Evolutionary conservation across 2,113 vertebrate species (phyloP), one percentile per base, ranked within the genome.

Genomic region (Scomber japonicus): DNA sequence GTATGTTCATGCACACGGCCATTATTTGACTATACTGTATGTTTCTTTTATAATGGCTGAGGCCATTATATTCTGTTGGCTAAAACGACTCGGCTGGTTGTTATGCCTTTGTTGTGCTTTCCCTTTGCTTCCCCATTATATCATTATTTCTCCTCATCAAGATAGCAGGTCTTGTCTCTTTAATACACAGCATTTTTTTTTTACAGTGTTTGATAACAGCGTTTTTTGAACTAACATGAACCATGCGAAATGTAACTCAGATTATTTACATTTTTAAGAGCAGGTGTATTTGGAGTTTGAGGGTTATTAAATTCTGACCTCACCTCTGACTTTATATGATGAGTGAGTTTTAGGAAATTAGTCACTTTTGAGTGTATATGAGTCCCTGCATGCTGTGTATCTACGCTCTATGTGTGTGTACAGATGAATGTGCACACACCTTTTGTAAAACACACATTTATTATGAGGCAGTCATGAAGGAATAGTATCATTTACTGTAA

Each of bases 31-130:
- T 75, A 76, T 54, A 35, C 35, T 35, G 35, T 90, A 82, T 63
- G 66, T 91, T 80, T 65, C 75, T 70, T 51, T 85, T 82, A 79
- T 93, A 91, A 91, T 91, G 86, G 82, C 76, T 9, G 19, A 67
- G 75, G 83, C 85, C 88, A 90, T 91, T 94, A 91, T 88, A 89
- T 77, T 55, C 64, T 81, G 69, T 45, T 30, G 75, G 61, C 84
- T 75, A 50, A 82, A 83, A 87, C 62, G 48, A 65, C 75, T 62
- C 46, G 15, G 61, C 64, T 88, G 79, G 82, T 72, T 86, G 85
- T 83, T 82, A 17, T 46, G 76, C 54, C 91, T 93, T 92, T 92
- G 89, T 90, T 89, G 87, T 93, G 60, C 50, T 76, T 76, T 56
- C 54, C 67, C 78, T 80, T 81, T 57, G 63, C 86, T 61, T 70